phyloP scores from a whole-genome alignment of 2,888 invertebrate species.

The Pseudolycoriella hygida region DNA sequence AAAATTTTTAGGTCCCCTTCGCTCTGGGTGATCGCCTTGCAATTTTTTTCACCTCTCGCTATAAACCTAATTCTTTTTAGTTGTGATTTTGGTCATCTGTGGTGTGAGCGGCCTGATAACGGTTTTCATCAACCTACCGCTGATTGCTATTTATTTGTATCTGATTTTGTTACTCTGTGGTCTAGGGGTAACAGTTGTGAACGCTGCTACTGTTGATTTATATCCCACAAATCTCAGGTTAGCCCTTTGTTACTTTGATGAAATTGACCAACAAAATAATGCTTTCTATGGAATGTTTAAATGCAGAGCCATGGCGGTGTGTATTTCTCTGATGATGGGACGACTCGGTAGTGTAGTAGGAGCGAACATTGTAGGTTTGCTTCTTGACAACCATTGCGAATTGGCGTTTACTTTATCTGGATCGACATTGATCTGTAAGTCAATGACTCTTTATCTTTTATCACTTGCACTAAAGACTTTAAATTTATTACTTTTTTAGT shows the following conservation, averaged over 20 bases:
- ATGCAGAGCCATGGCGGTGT: constrained; percentile 34
- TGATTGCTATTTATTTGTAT: constrained; percentile 18
- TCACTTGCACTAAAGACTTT: background rate
- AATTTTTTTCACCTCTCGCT: background rate
- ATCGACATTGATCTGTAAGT: constrained; percentile 13
- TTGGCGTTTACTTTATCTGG: constrained; percentile 24
- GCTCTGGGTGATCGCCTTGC: too few species aligned
- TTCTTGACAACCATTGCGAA: constrained; percentile 30
- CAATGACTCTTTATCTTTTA: background rate
- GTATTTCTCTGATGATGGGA: constrained; percentile 34
- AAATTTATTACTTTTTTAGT: background rate
- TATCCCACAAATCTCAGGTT: constrained; percentile 24
- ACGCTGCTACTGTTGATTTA: constrained; percentile 21
- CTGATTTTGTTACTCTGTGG: constrained; percentile 17
- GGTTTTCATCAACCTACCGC: constrained; percentile 15
- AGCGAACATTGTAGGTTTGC: constrained; percentile 27
- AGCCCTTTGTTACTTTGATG: background rate
- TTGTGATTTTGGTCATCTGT: constrained; percentile 11
- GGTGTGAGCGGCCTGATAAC: constrained; percentile 16
- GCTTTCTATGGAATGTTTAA: background rate
- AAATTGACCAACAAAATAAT: background rate
- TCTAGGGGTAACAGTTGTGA: constrained; percentile 20
- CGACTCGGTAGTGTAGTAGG: constrained; percentile 32
- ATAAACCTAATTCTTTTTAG: background rate
- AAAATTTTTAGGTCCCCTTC: too few species aligned